Base-by-base conservation (phyloP, 37 sponge, comb jelly and placozoan genomes). In the Beroe forskalii region DNA sequence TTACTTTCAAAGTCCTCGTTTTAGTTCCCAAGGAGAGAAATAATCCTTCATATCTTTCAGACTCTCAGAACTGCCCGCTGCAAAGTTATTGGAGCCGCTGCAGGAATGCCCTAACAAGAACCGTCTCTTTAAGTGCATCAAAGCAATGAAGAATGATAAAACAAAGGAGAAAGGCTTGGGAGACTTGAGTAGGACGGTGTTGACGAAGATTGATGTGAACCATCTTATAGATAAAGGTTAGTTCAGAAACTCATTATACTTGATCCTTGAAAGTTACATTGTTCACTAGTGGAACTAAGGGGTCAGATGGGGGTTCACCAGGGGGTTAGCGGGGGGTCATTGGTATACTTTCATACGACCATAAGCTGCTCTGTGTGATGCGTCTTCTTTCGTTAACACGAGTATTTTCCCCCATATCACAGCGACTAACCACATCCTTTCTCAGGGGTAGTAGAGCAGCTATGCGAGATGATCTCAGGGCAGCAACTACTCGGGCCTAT, bases 191-290 rank as follows among this genome's bases (percentile, higher is more conserved):
- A 40, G 86, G 27, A 80, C 86, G 0, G 86, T 80, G 1, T n/a
- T 80, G 40, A 80, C 86, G 4, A 80, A 44, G 35, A 80, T n/a
- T 28, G 86, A 80, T 30, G 40, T 80, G 27, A 41, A 80, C 30
- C 86, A 80, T 80, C 86, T 80, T 17, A 41, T 80, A 9, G 86
- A 80, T 3, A 80, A 80, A 80, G 86, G 86, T 80, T 35, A 43
- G 12, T 48, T 17, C 55, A 12, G 55, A 12, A 48, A n/a, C n/a
- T n/a, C n/a, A n/a, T n/a, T n/a, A n/a, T n/a, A n/a, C n/a, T n/a
- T n/a, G n/a, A n/a, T n/a, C n/a, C n/a, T n/a, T n/a, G n/a, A n/a
- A n/a, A n/a, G n/a, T n/a, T n/a, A n/a, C n/a, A n/a, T n/a, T n/a
- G n/a, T n/a, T n/a, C n/a, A n/a, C n/a, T n/a, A n/a, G n/a, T n/a